Evolutionary conservation across 2,888 invertebrate species (phyloP).

Genomic region (Athripsodes cinereus): DNA sequence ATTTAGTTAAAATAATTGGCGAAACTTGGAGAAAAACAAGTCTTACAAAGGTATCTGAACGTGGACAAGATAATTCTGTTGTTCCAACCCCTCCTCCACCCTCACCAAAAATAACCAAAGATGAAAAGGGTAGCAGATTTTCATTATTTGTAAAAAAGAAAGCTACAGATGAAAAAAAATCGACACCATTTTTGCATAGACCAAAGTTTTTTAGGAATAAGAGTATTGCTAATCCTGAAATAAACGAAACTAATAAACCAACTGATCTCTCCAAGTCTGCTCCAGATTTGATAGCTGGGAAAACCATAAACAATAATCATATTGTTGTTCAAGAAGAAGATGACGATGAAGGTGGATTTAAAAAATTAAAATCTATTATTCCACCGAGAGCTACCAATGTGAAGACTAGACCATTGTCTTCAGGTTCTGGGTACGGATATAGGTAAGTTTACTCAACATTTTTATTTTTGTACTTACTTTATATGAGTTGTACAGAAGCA

Average conservation of each 20-base stretch:
- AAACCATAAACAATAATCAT: slow-evolving; percentile 22
- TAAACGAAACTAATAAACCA: background rate
- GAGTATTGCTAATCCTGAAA: background rate
- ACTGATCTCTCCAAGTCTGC: slow-evolving; percentile 20
- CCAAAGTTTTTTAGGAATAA: slow-evolving; percentile 11
- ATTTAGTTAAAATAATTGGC: too few relatives aligned
- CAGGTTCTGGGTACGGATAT: background rate
- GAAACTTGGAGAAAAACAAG: too few relatives aligned
- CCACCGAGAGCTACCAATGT: background rate
- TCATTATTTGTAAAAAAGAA: slow-evolving; percentile 9
- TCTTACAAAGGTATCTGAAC: too few relatives aligned
- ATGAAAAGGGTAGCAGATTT: slow-evolving; percentile 8
- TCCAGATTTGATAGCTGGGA: slow-evolving; percentile 14
- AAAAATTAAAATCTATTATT: background rate
- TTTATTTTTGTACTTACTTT: too few relatives aligned
- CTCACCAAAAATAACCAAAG: slow-evolving; percentile 1
- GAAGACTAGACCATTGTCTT: slow-evolving; percentile 1
- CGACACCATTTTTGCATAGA: background rate
- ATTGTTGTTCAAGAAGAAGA: slow-evolving; percentile 7
- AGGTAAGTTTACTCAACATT: background rate
- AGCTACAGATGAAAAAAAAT: slow-evolving; percentile 4
- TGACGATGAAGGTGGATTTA: slow-evolving; percentile 4
- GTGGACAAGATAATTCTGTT: too few relatives aligned
- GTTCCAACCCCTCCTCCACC: background rate
- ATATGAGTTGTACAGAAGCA: too few relatives aligned